Percentiles rank a stretch among this genome's conserved stretches.
Evolutionary conservation across 2,888 invertebrate genomes (phyloP).

Genomic region (Odontocerum albicorne): DNA sequence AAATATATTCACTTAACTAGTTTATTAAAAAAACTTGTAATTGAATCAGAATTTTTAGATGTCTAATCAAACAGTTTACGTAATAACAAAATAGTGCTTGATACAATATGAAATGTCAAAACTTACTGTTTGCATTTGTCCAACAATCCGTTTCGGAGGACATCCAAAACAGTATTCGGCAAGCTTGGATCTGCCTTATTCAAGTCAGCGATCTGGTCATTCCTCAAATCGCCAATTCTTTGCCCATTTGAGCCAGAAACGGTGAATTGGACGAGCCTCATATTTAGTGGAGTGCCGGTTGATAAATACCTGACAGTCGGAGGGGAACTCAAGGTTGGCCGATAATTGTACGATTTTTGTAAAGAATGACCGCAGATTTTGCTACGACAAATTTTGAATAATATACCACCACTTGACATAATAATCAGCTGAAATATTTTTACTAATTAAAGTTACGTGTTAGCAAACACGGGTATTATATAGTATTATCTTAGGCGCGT

Average conservation of each 20-base stretch:
- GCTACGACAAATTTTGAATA: too few species aligned
- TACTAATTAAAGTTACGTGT: too few species aligned
- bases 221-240: conserved; percentile 67
- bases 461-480: too few species aligned
- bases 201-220: conserved; percentile 67
- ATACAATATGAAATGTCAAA: too few species aligned
- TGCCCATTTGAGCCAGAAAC: conserved; percentile 57
- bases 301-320: conserved; percentile 22
- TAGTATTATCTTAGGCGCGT: too few species aligned
- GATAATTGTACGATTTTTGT: conserved; percentile 2
- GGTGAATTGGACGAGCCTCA: conserved; percentile 75
- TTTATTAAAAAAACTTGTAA: too few species aligned
- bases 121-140: conserved; percentile 48
- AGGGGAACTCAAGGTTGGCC: conserved; percentile 1
- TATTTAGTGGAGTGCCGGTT: conserved; percentile 42
- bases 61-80: too few species aligned
- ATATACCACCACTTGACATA: too few species aligned
- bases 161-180: conserved; percentile 49
- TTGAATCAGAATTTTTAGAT: too few species aligned
- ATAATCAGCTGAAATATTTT: too few species aligned
- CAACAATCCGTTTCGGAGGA: conserved; percentile 48
- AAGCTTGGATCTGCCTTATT: conserved; percentile 57
- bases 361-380: conserved; percentile 1
- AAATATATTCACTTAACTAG: too few species aligned
- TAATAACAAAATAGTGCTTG: too few species aligned